A percentile compares a stretch with the other conserved stretches of the same genome.
Conservation (phyloP, 2,797 vertebrate species). For the Champsocephalus esox region DNA sequence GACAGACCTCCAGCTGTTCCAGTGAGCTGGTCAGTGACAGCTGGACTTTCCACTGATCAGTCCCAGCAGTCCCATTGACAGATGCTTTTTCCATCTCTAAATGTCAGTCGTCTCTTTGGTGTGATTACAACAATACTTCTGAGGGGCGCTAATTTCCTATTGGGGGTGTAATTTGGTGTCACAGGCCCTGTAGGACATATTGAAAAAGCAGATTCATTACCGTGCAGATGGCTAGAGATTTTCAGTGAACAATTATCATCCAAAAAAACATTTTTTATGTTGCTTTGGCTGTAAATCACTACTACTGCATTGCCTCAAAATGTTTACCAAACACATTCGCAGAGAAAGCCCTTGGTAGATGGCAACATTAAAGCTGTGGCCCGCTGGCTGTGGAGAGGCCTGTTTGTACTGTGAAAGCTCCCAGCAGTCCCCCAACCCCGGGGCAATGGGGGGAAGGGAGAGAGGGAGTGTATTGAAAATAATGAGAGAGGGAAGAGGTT, state of each 20-base stretch:
- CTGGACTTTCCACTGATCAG: constrained; percentile 48
- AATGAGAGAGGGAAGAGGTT: constrained; percentile 34
- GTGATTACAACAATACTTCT: constrained; percentile 43
- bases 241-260: constrained; percentile 1
- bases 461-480: constrained; percentile 23
- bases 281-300: constrained; percentile 11
- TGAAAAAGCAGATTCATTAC: neutral
- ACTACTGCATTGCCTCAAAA: neutral
- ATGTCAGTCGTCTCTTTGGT: constrained; percentile 45
- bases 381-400: constrained; percentile 45
- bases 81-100: constrained; percentile 51
- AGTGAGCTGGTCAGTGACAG: constrained; percentile 50
- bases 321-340: constrained; percentile 5
- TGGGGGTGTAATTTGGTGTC: neutral
- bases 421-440: constrained; percentile 39
- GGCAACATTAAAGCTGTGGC: constrained; percentile 18
- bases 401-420: constrained; percentile 56
- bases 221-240: constrained; percentile 16
- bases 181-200: neutral
- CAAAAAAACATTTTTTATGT: constrained; percentile 13
- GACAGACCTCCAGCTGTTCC: constrained; percentile 64
- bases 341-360: constrained; percentile 22
- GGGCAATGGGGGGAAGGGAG: constrained; percentile 12
- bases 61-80: constrained; percentile 42
- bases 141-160: constrained; percentile 10